These are phyloP conservation scores for Anas georgica DNA, from an alignment of 2,797 vertebrate species.

Conservation along the genomic window DNA sequence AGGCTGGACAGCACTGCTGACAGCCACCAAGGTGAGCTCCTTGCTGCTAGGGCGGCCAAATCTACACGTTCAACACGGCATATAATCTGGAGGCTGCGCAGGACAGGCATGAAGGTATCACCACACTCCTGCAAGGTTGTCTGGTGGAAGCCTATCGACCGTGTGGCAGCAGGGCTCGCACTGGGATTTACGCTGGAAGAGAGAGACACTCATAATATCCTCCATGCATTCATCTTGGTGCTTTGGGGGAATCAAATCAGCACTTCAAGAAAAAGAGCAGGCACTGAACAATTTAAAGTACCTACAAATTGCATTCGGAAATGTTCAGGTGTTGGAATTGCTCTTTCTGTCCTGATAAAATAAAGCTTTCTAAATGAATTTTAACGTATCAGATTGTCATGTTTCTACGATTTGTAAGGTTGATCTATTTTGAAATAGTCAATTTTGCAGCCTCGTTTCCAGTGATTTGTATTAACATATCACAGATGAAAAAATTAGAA, in stretches of 20 bases:
- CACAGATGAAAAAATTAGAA: neutral
- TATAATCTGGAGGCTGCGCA: too few relatives aligned
- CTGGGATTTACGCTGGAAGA: too few relatives aligned
- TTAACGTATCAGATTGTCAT: neutral
- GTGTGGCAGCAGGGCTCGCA: accelerated
- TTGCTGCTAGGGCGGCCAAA: neutral
- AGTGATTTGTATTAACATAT: neutral
- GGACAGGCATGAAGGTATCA: accelerated
- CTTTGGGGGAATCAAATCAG: neutral
- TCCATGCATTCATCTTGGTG: neutral
- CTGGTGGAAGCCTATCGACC: accelerated
- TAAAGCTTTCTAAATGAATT: neutral
- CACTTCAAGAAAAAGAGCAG: neutral
- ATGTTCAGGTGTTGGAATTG: neutral
- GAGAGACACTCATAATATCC: neutral
- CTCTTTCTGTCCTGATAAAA: neutral
- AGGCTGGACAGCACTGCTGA: too few relatives aligned
- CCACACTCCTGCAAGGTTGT: neutral
- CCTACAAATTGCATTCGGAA: neutral
- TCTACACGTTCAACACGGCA: accelerated
- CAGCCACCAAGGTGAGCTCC: neutral
- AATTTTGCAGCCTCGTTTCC: neutral
- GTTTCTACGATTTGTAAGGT: neutral
- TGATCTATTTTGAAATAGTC: neutral
- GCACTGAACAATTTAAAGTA: neutral